Conservation (phyloP, 2,888 invertebrate genomes). For the Patella pellucida region DNA sequence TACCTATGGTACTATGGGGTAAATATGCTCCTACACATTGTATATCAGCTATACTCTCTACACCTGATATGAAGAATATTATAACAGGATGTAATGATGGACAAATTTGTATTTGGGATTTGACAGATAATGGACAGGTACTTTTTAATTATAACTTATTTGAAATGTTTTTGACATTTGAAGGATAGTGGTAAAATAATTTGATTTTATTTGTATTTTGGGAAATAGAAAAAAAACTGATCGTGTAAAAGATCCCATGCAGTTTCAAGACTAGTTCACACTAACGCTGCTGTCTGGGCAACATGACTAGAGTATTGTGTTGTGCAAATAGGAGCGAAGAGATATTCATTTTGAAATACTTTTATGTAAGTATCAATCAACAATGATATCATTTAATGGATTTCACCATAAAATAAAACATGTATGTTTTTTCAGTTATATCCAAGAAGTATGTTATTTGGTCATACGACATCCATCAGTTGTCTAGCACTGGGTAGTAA, state of each 20-base stretch:
- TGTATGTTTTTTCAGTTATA: slow-evolving; percentile 79
- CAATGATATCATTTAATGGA: slow-evolving; percentile 1
- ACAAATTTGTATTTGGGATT: slow-evolving; percentile 96
- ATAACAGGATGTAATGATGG: slow-evolving; percentile 98
- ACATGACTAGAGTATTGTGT: background rate
- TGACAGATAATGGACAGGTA: slow-evolving; percentile 71
- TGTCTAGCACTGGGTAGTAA: slow-evolving; percentile 82
- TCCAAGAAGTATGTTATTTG: slow-evolving; percentile 91
- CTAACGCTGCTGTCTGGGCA: no score
- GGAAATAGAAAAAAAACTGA: background rate
- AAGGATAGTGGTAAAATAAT: no score
- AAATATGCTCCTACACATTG: slow-evolving; percentile 96
- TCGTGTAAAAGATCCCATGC: no score
- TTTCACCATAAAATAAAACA: background rate
- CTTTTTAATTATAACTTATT: slow-evolving; percentile 6
- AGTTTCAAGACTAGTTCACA: no score
- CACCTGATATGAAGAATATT: slow-evolving; percentile 90
- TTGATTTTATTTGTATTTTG: background rate
- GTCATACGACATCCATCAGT: slow-evolving; percentile 92
- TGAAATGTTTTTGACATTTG: no score
- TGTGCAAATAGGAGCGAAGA: background rate
- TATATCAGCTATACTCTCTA: slow-evolving; percentile 92
- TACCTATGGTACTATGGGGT: slow-evolving; percentile 98
- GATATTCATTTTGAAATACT: background rate
- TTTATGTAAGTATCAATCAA: background rate